These are phyloP conservation scores for Cotesia glomerata DNA, from an alignment of 1,140 invertebrate species.

Conservation along the genomic window DNA sequence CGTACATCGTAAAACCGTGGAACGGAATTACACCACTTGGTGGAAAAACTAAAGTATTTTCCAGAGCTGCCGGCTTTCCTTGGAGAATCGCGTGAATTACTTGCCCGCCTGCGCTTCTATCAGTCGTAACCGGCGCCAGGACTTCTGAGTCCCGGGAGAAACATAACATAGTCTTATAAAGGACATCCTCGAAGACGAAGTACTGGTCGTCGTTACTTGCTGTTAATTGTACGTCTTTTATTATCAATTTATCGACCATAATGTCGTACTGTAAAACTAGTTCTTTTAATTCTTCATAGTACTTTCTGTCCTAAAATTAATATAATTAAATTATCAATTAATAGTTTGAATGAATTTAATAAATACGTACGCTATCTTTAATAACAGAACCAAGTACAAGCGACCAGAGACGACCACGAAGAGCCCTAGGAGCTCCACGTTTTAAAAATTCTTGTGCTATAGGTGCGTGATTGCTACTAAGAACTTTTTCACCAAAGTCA, in stretches of 20 bases:
- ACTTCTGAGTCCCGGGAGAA: conserved; percentile 90
- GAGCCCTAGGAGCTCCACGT: conserved; percentile 79
- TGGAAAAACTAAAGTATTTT: conserved; percentile 82
- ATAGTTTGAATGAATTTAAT: not conserved
- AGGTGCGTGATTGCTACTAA: conserved; percentile 73
- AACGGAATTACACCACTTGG: conserved; percentile 95
- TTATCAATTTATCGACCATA: conserved; percentile 91
- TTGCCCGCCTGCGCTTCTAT: conserved; percentile 58
- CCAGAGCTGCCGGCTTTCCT: conserved; percentile 72
- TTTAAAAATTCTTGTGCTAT: conserved; percentile 86
- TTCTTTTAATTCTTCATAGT: conserved; percentile 84
- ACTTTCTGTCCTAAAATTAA: conserved; percentile 74
- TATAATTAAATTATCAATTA: conserved; percentile 15
- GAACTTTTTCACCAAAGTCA: conserved; percentile 71
- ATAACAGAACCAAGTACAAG: conserved; percentile 80
- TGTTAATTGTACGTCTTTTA: conserved; percentile 95
- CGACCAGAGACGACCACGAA: conserved; percentile 80
- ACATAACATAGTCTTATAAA: conserved; percentile 93
- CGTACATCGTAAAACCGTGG: conserved; percentile 97
- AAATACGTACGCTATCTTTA: conserved; percentile 65
- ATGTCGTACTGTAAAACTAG: conserved; percentile 88
- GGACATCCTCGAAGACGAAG: conserved; percentile 95
- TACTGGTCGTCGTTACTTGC: conserved; percentile 97
- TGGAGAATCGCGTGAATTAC: conserved; percentile 70
- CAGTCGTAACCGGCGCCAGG: conserved; percentile 70